Percentiles rank a stretch among this genome's conserved stretches.
Conservation (phyloP, 2,888 invertebrate genomes). For the Minunthozetes semirufus region DNA sequence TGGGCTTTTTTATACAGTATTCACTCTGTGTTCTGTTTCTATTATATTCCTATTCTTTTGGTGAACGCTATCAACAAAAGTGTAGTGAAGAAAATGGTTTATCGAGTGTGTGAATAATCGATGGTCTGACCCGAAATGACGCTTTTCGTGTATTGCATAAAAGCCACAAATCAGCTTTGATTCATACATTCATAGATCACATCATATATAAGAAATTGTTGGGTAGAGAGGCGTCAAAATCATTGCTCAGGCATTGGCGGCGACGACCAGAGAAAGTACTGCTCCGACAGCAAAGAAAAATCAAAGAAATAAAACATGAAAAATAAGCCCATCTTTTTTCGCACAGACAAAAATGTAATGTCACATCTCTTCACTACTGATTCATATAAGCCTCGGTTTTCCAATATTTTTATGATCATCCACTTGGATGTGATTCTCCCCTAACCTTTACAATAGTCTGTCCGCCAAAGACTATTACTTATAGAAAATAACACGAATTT, state of each 20-base stretch:
- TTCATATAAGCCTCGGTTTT: background rate
- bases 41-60: background rate
- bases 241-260: background rate
- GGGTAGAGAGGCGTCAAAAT: slow-evolving; percentile 21
- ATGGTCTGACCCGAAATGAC: slow-evolving; percentile 25
- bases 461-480: background rate
- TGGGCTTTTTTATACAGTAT: no score
- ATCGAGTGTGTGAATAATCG: slow-evolving; percentile 29
- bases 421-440: background rate
- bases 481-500: background rate
- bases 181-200: slow-evolving; percentile 32
- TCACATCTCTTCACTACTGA: slow-evolving; percentile 24
- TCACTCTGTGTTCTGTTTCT: no score
- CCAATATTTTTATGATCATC: background rate
- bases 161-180: slow-evolving; percentile 26
- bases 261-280: background rate
- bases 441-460: background rate
- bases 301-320: slow-evolving; percentile 12
- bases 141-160: slow-evolving; percentile 29
- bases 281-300: background rate
- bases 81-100: background rate
- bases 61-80: background rate
- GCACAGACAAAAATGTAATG: background rate
- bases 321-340: slow-evolving; percentile 17
- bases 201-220: slow-evolving; percentile 28